Conservation (phyloP, 2,113 vertebrate genomes). For the Heloderma charlesbogerti region DNA sequence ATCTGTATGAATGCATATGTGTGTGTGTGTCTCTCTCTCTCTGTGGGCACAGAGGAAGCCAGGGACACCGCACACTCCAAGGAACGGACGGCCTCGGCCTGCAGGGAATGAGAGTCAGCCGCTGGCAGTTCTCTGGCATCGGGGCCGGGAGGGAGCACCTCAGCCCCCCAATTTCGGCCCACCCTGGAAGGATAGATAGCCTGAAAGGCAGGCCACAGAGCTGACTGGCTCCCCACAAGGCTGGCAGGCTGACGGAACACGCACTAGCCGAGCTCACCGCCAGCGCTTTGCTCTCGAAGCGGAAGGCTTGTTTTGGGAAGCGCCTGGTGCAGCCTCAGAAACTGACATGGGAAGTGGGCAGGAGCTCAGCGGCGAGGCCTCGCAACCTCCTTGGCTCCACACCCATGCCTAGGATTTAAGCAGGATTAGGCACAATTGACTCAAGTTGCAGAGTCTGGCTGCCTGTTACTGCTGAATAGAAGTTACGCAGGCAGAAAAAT, state of each 20-base stretch:
- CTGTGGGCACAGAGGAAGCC: not conserved
- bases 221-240: not conserved
- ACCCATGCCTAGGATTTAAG: not conserved
- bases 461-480: not conserved
- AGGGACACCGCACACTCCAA: not conserved
- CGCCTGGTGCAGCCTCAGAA: not conserved
- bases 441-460: not conserved
- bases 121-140: not conserved
- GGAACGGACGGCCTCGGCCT: not conserved
- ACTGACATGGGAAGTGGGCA: not conserved
- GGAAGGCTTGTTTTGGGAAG: not conserved
- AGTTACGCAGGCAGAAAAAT: not conserved
- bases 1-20: not conserved
- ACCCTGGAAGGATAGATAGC: not conserved
- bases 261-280: accelerated
- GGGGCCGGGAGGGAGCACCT: not conserved
- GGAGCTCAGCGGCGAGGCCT: not conserved
- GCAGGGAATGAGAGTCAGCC: not conserved
- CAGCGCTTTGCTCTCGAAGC: too few species aligned
- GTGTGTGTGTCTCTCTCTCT: too few species aligned
- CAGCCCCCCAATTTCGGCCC: not conserved
- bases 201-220: not conserved
- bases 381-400: not conserved
- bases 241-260: conserved; percentile 36
- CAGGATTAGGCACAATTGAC: not conserved